Conservation (phyloP, 2,888 invertebrate species). For the Brachynemurus nebulosus region DNA sequence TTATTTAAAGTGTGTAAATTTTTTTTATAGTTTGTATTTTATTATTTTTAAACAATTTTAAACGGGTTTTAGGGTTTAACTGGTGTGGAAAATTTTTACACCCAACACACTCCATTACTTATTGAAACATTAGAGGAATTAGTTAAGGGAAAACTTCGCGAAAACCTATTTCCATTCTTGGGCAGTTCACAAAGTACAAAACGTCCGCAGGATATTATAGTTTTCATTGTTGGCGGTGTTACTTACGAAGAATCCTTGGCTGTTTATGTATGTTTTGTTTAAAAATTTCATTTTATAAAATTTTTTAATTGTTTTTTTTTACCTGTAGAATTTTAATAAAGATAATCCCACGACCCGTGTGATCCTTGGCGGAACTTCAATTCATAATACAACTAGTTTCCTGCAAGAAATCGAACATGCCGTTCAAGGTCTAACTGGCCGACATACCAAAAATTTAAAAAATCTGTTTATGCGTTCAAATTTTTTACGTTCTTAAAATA, state of each 20-base stretch:
- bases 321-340: constrained; percentile 44
- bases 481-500: neutral
- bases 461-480: neutral
- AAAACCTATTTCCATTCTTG: constrained; percentile 71
- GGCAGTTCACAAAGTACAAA: constrained; percentile 44
- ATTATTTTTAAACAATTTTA: constrained; percentile 2
- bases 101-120: constrained; percentile 91
- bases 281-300: neutral
- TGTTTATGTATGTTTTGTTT: constrained; percentile 42
- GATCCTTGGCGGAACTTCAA: constrained; percentile 78
- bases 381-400: constrained; percentile 79
- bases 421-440: constrained; percentile 46
- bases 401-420: constrained; percentile 58
- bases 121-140: constrained; percentile 82
- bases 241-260: constrained; percentile 92
- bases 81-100: constrained; percentile 98
- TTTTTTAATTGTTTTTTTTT: neutral
- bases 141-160: constrained; percentile 78
- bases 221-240: constrained; percentile 90
- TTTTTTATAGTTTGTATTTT: neutral
- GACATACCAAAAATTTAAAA: constrained; percentile 1
- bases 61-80: constrained; percentile 51
- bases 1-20: constrained; percentile 62
- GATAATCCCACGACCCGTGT: constrained; percentile 61
- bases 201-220: constrained; percentile 84